Conservation (phyloP, 1,140 invertebrate genomes). For the Philotrypesis tridentata region DNA sequence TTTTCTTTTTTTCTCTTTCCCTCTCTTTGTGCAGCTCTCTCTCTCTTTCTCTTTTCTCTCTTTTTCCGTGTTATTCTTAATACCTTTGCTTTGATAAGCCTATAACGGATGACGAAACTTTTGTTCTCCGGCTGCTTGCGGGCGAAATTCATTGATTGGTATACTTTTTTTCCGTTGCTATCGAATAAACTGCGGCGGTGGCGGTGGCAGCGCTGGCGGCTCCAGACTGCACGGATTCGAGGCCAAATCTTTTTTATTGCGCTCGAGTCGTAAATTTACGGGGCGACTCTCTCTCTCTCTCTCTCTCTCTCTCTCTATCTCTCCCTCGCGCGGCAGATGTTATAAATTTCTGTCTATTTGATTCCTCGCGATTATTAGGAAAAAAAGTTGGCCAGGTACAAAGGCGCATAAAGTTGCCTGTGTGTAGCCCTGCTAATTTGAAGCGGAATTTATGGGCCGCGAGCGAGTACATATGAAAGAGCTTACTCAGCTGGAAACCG, state of each 20-base stretch:
- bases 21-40: too few species aligned
- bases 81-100: slow-evolving; percentile 2
- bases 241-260: not conserved
- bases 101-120: slow-evolving; percentile 19
- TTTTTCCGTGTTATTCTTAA: not conserved
- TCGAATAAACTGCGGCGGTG: not conserved
- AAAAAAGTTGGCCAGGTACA: not conserved
- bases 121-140: not conserved
- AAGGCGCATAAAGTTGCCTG: not conserved
- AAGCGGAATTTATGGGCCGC: not conserved
- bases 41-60: not conserved
- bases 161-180: not conserved
- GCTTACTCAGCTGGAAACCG: not conserved
- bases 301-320: too few species aligned
- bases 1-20: too few species aligned
- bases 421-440: not conserved
- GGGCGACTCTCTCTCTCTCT: too few species aligned
- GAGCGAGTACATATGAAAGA: not conserved
- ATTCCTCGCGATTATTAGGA: not conserved
- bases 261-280: not conserved
- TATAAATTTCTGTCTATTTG: not conserved
- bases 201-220: too few species aligned
- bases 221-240: not conserved
- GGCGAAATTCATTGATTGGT: slow-evolving; percentile 9
- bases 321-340: not conserved